A percentile compares a stretch with the other conserved stretches of the same genome.
These are phyloP conservation scores for Drosophila fulvimacula DNA, from an alignment of 2,888 invertebrate species.

Conservation along the genomic window DNA sequence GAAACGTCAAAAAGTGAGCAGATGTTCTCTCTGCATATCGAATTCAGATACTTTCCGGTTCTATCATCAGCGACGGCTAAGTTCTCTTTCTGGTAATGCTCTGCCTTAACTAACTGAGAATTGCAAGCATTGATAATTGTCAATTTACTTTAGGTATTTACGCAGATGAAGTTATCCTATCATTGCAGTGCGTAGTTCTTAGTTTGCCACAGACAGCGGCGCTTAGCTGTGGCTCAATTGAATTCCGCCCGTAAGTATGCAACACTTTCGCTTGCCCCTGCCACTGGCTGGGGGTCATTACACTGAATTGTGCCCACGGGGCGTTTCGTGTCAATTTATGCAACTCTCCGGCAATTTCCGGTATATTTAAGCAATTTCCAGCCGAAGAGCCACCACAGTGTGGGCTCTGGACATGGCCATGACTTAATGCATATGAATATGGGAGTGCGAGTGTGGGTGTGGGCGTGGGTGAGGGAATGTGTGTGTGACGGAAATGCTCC, in stretches of 20 bases:
- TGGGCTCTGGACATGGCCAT: conserved; percentile 42
- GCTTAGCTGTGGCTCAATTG: not conserved
- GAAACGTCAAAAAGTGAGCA: not conserved
- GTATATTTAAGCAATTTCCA: conserved; percentile 81
- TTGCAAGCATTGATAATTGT: not conserved
- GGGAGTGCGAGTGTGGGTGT: conserved; percentile 15
- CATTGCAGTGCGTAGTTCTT: not conserved
- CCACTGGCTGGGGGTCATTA: conserved; percentile 51
- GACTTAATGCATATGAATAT: conserved; percentile 71
- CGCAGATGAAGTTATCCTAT: not conserved
- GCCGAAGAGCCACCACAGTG: conserved; percentile 44
- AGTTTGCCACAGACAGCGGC: not conserved
- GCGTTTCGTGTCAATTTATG: conserved; percentile 83
- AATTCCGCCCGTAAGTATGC: not conserved
- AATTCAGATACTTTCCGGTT: not conserved
- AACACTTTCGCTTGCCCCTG: conserved; percentile 52
- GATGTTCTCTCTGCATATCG: not conserved
- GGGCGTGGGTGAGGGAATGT: conserved; percentile 5
- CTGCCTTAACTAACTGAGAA: not conserved
- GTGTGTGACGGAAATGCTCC: conserved; percentile 64
- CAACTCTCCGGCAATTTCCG: conserved; percentile 80
- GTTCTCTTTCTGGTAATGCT: not conserved
- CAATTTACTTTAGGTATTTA: not conserved
- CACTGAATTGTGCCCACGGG: conserved; percentile 79
- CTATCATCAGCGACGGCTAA: not conserved